Base-by-base conservation (phyloP, 2,797 vertebrate species). In the Emys orbicularis region DNA sequence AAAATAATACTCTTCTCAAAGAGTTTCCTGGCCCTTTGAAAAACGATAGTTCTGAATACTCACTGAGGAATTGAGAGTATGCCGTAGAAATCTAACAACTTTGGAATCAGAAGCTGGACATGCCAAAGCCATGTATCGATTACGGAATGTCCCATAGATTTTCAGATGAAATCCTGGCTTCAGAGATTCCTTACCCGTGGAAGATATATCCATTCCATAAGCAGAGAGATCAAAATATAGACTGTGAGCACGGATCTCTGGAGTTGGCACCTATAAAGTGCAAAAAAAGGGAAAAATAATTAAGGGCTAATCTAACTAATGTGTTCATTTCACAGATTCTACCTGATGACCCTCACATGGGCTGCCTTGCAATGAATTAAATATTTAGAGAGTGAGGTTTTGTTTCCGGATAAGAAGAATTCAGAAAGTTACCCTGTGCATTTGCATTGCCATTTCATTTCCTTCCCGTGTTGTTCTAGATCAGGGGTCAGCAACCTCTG, bases 141-240 rank as follows among this genome's bases (percentile, higher is more conserved):
- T 98, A 52, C 98, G 97, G 96, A 99, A 99, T 16, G 98, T 99
- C 54, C 98, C 98, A 12, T 98, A 99, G 95, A 99, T 99, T 97
- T 99, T 99, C 74, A 99, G 96, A 96, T 99, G 98, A 95, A 99
- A 99, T 15, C 98, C 98, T 1, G 98, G 97, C 90, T 98, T 98
- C 61, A 96, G 52, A 0, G 98, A 54, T 8, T 98, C 94, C 81
- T 97, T 97, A 41, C 95, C 93, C 34, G 95, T 94, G 65, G 74
- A 80, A 27, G 84, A 74, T 31, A 95, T 87, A 92, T 99, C 98
- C 50, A 99, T 97, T 34, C 98, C 98, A 2, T 99, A 99, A 6
- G 99, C 99, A 1, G 99, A 99, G 83, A 99, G 97, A 97, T 99
- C 98, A 68, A 99, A 99, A 91, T 98, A 98, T 53, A 99, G 95